Conservation (phyloP, 2,888 invertebrate genomes). For the Auanema sp. region DNA sequence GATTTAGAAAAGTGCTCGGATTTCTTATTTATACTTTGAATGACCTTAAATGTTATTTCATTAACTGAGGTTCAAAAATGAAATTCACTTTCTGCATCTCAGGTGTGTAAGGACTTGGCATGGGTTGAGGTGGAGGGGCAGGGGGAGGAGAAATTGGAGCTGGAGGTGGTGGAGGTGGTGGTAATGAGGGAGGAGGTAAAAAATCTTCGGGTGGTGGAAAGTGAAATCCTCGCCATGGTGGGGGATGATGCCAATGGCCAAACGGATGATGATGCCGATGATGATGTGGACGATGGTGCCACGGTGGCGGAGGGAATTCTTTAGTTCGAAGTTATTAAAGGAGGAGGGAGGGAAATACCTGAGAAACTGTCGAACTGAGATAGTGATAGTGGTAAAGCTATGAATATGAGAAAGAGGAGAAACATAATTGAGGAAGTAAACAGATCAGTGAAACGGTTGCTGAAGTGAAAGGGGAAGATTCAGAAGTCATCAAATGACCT, state of each 20-base stretch:
- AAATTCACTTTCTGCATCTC: conserved; percentile 9
- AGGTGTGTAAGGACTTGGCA: conserved; percentile 5
- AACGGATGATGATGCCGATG: no score
- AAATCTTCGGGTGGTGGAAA: neutral
- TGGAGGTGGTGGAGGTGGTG: conserved; percentile 21
- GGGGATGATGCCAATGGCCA: conserved; percentile 5
- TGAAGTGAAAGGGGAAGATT: no score
- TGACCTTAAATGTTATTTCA: conserved; percentile 27
- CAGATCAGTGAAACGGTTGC: no score
- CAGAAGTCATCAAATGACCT: no score
- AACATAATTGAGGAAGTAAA: no score
- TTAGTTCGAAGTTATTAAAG: no score
- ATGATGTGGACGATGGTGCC: neutral
- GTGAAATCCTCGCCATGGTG: conserved; percentile 18
- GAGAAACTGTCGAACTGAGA: no score
- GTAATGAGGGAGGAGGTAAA: neutral
- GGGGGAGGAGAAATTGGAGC: conserved; percentile 19
- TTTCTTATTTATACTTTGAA: conserved; percentile 31
- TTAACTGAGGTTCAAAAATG: conserved; percentile 2
- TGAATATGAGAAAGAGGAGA: no score
- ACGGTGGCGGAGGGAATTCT: conserved; percentile 13
- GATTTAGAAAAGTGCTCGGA: conserved; percentile 32
- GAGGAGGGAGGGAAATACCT: no score
- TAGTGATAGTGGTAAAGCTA: no score
- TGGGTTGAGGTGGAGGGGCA: conserved; percentile 20